Evolutionary conservation across 2,113 vertebrate species (phyloP).

Genomic region (Siniperca knerii): DNA sequence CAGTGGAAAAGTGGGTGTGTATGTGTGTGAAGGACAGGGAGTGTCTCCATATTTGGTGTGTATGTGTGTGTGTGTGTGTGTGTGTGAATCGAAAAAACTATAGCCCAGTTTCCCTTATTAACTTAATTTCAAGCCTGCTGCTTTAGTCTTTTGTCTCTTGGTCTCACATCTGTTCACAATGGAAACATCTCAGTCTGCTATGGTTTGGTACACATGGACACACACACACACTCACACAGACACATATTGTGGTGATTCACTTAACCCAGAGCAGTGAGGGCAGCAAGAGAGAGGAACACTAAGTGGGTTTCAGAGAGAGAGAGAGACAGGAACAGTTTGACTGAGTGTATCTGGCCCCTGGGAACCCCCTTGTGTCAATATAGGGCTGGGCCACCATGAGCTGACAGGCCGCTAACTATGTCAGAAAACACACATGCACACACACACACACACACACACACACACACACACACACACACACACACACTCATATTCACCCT

Average conservation of each 20-base stretch:
- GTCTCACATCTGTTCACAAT: slow-evolving; percentile 37
- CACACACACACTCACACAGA: slow-evolving; percentile 13
- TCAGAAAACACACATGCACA: neutral
- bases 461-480: neutral
- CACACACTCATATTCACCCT: too few species aligned
- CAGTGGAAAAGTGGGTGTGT: slow-evolving; percentile 69
- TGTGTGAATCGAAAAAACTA: slow-evolving; percentile 15
- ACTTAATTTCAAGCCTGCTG: slow-evolving; percentile 27
- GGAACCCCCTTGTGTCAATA: slow-evolving; percentile 57
- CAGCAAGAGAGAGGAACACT: slow-evolving; percentile 4
- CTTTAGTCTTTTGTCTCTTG: slow-evolving; percentile 13
- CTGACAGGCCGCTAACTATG: slow-evolving; percentile 10
- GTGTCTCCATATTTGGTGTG: slow-evolving; percentile 56
- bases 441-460: neutral
- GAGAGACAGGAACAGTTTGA: slow-evolving; percentile 24
- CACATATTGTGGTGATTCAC: slow-evolving; percentile 23
- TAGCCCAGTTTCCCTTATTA: slow-evolving; percentile 36
- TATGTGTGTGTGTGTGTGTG: slow-evolving; percentile 37
- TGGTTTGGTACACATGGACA: slow-evolving; percentile 19
- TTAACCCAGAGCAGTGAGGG: slow-evolving; percentile 8
- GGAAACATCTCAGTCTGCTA: slow-evolving; percentile 21
- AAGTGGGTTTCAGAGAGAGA: slow-evolving; percentile 8
- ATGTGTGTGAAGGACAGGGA: slow-evolving; percentile 39
- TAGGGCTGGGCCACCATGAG: neutral
- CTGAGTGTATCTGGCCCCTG: slow-evolving; percentile 24